Base-by-base conservation (phyloP, 2,888 invertebrate genomes). In the Clostera curtula region DNA sequence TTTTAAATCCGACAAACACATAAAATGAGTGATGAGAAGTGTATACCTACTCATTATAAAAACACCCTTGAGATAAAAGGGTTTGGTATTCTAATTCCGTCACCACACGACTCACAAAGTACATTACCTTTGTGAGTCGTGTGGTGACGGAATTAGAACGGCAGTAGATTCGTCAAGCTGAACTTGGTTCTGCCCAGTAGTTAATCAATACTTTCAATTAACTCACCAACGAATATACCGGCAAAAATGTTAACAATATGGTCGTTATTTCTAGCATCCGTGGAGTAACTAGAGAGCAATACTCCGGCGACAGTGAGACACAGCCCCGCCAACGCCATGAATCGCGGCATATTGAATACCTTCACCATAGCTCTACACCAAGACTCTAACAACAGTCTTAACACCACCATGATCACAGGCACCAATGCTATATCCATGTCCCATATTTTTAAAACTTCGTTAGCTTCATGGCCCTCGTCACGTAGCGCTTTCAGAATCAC, bases 271-370 rank as follows among this genome's bases (percentile, higher is more conserved):
- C 74, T 55, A 0, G 66, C 54, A 27, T 85, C 85, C 0, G 80
- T 75, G 34, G 68, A 85, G 42, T 75, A 87, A 40, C 79, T 83
- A 3, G 85, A 83, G 3, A 85, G 59, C 23, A 88, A 51, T 1
- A 88, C 71, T 6, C 88, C 88, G 1, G 87, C 86, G 25, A 87
- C 87, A 0, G 85, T 85, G 43, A 88, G 46, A 45, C 87, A 87
- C 16, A 87, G 74, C 3, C 87, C 88, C 2, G 86, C 70, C 19
- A 86, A 64, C 1, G 85, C 85, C 43, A 87, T 86, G 19, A 88
- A 74, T 34, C 87, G 61, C 1, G 88, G 88, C 86, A 87, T 87
- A 35, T 84, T 85, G 54, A 86, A 86, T 19, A 72, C 69, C 37
- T 80, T 82, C 37, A 88, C 85, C 25, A 90, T 64, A 5, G 80